Evolutionary conservation across 37 sponge, comb jelly and placozoan genomes (phyloP).

Genomic region (Aplysina aerophoba): DNA sequence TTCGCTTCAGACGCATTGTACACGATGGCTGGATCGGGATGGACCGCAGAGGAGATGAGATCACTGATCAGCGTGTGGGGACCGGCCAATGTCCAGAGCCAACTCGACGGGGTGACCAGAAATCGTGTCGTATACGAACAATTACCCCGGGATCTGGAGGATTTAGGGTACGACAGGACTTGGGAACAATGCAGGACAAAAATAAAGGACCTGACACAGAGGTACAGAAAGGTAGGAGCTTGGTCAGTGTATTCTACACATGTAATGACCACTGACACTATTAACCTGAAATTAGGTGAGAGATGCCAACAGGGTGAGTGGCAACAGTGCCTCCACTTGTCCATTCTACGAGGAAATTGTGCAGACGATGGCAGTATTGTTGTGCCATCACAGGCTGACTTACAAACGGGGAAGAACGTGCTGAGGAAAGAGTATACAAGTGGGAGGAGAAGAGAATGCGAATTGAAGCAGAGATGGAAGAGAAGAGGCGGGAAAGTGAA

Average conservation of each 20-base stretch:
- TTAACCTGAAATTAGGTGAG: not conserved
- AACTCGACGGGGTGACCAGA: slow-evolving; percentile 40
- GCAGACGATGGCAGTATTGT: too few species aligned
- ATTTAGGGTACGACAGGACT: not conserved
- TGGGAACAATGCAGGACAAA: slow-evolving; percentile 45
- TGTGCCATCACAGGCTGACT: too few species aligned
- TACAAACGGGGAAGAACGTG: not conserved
- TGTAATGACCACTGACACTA: too few species aligned
- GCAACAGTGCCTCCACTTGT: not conserved
- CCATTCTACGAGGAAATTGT: slow-evolving; percentile 11
- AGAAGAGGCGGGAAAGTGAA: not conserved
- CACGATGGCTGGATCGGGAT: too few species aligned
- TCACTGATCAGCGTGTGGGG: slow-evolving; percentile 38
- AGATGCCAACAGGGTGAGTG: not conserved
- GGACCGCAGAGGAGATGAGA: slow-evolving; percentile 26
- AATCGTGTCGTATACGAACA: slow-evolving; percentile 13
- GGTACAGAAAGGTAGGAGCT: slow-evolving; percentile 25
- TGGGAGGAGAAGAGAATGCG: not conserved
- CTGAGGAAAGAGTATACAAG: too few species aligned
- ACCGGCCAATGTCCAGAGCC: not conserved
- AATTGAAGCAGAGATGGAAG: not conserved
- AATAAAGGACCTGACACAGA: slow-evolving; percentile 31
- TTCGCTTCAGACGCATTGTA: too few species aligned
- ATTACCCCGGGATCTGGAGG: not conserved
- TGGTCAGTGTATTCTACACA: too few species aligned